These are phyloP conservation scores for Merluccius polli DNA, from an alignment of 2,797 vertebrate genomes.

Conservation along the genomic window DNA sequence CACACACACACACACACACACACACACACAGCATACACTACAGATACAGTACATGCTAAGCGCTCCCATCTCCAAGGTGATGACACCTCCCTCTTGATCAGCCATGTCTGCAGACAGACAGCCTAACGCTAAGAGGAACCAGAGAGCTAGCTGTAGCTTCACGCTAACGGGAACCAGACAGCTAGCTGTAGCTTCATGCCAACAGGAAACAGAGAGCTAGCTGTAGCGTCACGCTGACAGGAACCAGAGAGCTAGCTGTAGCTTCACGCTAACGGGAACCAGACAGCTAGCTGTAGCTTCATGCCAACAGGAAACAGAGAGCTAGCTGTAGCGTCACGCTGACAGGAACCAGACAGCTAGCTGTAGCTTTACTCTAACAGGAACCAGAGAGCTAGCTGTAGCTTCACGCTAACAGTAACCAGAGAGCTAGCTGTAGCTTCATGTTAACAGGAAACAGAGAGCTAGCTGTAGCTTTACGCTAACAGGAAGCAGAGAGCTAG, in stretches of 20 bases:
- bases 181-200: background rate
- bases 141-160: background rate
- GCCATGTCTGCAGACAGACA: conserved; percentile 1
- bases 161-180: background rate
- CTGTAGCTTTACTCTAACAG: background rate
- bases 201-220: background rate
- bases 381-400: background rate
- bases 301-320: background rate
- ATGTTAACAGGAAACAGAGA: too few relatives aligned
- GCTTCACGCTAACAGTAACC: background rate
- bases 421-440: background rate
- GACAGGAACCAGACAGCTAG: background rate
- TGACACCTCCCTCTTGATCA: background rate
- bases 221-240: background rate
- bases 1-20: conserved; percentile 1
- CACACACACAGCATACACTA: too few relatives aligned
- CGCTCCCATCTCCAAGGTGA: background rate
- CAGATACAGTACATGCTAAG: background rate
- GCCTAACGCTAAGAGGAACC: background rate
- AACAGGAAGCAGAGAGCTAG: too few relatives aligned
- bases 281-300: background rate
- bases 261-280: background rate
- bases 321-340: too few relatives aligned
- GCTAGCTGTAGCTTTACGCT: too few relatives aligned
- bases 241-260: background rate